These are phyloP conservation scores for Phortica magna DNA, from an alignment of 2,888 invertebrate genomes.

Conservation along the genomic window DNA sequence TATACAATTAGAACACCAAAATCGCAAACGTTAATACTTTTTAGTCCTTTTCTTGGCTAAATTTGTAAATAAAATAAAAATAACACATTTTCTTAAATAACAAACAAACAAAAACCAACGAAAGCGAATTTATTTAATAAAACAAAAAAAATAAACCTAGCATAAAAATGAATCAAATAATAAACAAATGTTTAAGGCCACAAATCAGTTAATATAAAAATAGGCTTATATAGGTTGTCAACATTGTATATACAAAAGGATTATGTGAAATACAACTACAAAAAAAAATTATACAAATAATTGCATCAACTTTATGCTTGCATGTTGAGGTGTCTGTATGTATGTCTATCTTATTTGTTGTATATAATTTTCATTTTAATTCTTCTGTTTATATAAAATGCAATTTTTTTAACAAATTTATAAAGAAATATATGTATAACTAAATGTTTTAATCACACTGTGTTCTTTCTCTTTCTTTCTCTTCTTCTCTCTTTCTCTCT, in stretches of 20 bases:
- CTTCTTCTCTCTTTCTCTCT: conserved; percentile 64
- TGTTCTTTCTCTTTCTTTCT: conserved; percentile 60
- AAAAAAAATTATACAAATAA: background rate
- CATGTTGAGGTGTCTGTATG: conserved; percentile 21
- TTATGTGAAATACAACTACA: background rate
- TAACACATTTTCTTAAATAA: background rate
- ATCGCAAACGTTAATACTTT: background rate
- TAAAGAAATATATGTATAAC: conserved; percentile 52
- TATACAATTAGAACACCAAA: too few species aligned
- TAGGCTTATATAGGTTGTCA: conserved; percentile 13
- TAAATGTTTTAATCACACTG: conserved; percentile 70
- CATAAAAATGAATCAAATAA: background rate
- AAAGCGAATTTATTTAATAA: conserved; percentile 35
- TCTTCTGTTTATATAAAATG: conserved; percentile 38
- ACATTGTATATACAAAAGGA: conserved; percentile 2
- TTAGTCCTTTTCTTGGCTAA: background rate
- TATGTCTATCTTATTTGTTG: conserved; percentile 14
- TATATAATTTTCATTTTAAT: conserved; percentile 21
- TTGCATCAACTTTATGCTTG: background rate
- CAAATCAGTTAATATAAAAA: background rate
- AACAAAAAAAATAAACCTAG: background rate
- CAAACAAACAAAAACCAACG: conserved; percentile 28
- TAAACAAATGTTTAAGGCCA: background rate
- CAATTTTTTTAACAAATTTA: conserved; percentile 38
- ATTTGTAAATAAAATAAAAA: background rate